Evolutionary conservation across 1,140 invertebrate species (phyloP).

Genomic region (Drosophila chauvacae): DNA sequence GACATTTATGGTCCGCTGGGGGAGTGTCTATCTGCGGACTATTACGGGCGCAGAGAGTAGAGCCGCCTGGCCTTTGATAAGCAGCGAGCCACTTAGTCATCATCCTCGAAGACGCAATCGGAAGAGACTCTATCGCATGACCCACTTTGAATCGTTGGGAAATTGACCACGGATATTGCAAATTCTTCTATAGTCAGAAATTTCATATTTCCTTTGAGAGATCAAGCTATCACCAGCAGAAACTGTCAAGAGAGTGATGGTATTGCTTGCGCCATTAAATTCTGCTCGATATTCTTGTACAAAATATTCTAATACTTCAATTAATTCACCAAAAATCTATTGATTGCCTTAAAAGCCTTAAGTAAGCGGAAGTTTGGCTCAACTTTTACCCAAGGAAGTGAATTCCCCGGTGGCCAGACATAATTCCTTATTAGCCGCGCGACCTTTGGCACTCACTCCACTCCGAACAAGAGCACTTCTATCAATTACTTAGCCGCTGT

Average conservation of each 20-base stretch:
- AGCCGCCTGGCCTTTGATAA: conserved; percentile 31
- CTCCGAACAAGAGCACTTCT: conserved; percentile 25
- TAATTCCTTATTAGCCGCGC: conserved; percentile 26
- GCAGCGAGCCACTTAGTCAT: conserved; percentile 28
- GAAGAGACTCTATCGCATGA: conserved; percentile 7
- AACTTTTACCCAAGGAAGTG: background rate
- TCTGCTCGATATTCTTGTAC: no score
- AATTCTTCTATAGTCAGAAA: background rate
- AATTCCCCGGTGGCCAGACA: conserved; percentile 12
- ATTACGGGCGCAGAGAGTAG: background rate
- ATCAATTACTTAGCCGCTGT: conserved; percentile 29
- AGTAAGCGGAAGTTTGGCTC: background rate
- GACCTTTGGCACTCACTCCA: conserved; percentile 21
- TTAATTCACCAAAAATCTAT: background rate
- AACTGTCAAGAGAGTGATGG: no score
- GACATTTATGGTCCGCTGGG: conserved; percentile 29
- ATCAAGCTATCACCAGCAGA: background rate
- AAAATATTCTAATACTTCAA: background rate
- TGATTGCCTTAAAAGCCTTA: background rate
- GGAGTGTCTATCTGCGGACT: conserved; percentile 13
- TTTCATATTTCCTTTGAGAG: background rate
- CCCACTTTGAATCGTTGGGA: background rate
- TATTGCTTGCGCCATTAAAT: background rate
- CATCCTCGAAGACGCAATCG: conserved; percentile 15
- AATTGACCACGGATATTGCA: background rate